Conservation (phyloP, 2,113 vertebrate genomes). For the Triplophysa tibetana region DNA sequence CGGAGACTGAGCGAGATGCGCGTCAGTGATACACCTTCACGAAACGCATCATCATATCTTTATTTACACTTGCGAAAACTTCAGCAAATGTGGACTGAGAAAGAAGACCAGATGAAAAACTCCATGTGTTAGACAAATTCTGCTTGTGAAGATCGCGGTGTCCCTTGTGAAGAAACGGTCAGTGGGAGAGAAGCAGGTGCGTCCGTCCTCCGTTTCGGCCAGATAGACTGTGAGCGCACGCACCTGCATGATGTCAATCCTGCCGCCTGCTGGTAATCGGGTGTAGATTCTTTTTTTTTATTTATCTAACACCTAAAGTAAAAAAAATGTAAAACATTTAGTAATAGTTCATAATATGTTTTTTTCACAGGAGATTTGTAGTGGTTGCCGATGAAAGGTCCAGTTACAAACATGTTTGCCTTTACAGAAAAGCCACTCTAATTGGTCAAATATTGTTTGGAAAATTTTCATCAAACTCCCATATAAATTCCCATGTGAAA, state of each 20-base stretch:
- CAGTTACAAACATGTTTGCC: too few relatives aligned
- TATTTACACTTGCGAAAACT: constrained; percentile 37
- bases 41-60: constrained; percentile 25
- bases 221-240: constrained; percentile 8
- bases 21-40: constrained; percentile 39
- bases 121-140: background rate
- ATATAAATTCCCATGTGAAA: too few relatives aligned
- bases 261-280: constrained; percentile 43
- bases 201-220: constrained; percentile 6
- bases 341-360: too few relatives aligned
- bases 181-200: constrained; percentile 35
- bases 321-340: too few relatives aligned
- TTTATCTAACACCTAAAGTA: background rate
- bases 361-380: too few relatives aligned
- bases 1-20: constrained; percentile 25
- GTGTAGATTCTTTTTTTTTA: background rate
- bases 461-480: too few relatives aligned
- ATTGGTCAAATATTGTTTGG: too few relatives aligned
- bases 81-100: background rate
- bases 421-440: too few relatives aligned
- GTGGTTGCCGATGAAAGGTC: too few relatives aligned
- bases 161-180: constrained; percentile 1
- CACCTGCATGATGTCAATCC: background rate
- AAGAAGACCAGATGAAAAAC: background rate
- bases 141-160: background rate